phyloP scores from a whole-genome alignment of 2,888 invertebrate genomes.

The Drosophila fungiperda region DNA sequence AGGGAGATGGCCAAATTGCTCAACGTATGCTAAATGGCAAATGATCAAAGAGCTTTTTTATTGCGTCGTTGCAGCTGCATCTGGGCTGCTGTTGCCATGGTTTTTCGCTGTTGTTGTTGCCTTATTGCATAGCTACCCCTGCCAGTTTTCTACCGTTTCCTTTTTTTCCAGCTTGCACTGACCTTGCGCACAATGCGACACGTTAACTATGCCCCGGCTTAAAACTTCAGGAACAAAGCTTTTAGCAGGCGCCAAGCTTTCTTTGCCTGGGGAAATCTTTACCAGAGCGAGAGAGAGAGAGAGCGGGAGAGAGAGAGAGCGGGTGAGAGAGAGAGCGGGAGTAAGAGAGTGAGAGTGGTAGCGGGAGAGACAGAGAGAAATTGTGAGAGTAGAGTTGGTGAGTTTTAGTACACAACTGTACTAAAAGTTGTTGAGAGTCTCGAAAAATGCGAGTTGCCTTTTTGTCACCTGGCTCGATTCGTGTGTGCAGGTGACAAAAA shows the following conservation, averaged over 20 bases:
- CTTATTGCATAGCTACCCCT: conserved; percentile 31
- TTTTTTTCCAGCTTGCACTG: conserved; percentile 73
- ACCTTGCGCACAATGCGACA: conserved; percentile 75
- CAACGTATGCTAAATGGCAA: conserved; percentile 53
- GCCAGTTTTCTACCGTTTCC: conserved; percentile 56
- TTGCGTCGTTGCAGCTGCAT: conserved; percentile 44
- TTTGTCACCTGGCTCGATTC: conserved; percentile 6
- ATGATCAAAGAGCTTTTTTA: conserved; percentile 68
- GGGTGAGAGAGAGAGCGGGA: not conserved
- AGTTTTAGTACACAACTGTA: conserved; percentile 40
- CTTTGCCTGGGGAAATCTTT: conserved; percentile 53
- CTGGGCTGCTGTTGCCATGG: conserved; percentile 18
- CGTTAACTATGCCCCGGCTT: conserved; percentile 62
- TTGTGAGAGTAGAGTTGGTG: not conserved
- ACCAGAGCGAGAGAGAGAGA: not conserved
- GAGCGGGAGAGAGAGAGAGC: not conserved
- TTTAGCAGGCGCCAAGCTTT: conserved; percentile 56
- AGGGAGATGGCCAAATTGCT: conserved; percentile 15
- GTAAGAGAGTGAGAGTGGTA: not conserved
- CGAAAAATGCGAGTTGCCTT: not conserved
- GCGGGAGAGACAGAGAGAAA: not conserved
- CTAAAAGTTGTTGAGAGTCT: conserved; percentile 24
- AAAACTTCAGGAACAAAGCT: conserved; percentile 81
- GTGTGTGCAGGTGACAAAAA: conserved; percentile 63
- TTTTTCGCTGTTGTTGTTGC: not conserved